Evolutionary conservation across 2,113 vertebrate species (phyloP).

Genomic region (Burhinus oedicnemus): DNA sequence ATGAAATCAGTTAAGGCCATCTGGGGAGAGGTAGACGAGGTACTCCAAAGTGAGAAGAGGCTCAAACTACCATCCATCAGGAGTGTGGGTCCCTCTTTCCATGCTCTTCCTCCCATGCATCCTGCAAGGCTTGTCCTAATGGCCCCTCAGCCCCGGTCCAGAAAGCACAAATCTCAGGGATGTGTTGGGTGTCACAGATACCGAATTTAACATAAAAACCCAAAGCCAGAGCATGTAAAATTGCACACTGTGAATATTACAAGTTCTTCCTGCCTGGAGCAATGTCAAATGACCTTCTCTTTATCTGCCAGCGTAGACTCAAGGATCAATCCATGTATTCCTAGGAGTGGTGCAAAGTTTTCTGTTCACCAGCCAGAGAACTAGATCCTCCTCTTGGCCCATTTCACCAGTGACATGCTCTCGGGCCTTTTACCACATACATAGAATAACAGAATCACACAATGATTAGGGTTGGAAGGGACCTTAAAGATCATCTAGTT

Average conservation of each 20-base stretch:
- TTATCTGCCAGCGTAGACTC: background rate
- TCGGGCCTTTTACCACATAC: background rate
- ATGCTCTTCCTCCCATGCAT: background rate
- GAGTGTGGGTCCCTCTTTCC: background rate
- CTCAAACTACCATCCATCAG: background rate
- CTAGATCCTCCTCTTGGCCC: background rate
- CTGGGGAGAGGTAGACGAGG: background rate
- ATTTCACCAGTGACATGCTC: background rate
- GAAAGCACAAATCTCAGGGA: background rate
- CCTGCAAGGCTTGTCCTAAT: background rate
- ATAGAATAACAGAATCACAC: background rate
- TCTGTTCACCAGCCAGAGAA: background rate
- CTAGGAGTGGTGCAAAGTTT: constrained; percentile 27
- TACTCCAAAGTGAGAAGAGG: background rate
- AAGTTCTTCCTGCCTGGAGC: background rate
- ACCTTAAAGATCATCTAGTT: background rate
- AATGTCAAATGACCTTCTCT: constrained; percentile 8
- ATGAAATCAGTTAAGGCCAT: background rate
- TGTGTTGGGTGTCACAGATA: background rate
- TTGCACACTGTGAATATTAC: background rate
- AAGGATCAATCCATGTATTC: background rate
- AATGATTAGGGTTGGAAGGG: background rate
- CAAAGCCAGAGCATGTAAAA: background rate
- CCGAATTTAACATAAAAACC: background rate
- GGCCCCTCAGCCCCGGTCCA: background rate